Evolutionary conservation across 2,888 invertebrate genomes (phyloP).

Genomic region (Ennomos quercinarius): DNA sequence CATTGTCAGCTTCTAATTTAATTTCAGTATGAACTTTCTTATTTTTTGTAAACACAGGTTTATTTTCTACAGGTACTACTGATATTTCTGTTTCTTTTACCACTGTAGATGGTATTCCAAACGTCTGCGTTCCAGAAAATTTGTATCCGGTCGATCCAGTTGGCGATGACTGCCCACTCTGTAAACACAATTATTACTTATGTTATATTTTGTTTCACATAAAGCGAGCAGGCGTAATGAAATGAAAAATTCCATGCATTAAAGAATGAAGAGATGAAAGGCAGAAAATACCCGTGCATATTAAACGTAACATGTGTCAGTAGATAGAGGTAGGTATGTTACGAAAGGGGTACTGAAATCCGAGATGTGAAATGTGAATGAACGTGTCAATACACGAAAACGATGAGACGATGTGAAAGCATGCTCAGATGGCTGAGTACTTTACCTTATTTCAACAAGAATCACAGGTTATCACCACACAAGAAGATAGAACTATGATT

Average conservation of each 20-base stretch:
- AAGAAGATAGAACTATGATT: constrained; percentile 2
- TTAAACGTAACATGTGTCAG: constrained; percentile 23
- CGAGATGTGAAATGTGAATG: constrained; percentile 40
- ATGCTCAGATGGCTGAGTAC: constrained; percentile 48
- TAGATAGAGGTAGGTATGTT: constrained; percentile 31
- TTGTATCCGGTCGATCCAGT: constrained; percentile 61
- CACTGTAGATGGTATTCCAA: constrained; percentile 48
- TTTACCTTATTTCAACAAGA: constrained; percentile 54
- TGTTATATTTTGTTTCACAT: neutral
- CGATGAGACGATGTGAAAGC: constrained; percentile 49
- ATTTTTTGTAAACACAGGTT: constrained; percentile 30
- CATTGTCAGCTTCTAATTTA: constrained; percentile 60
- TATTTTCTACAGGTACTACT: constrained; percentile 43
- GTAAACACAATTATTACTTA: constrained; percentile 33
- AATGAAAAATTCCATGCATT: constrained; percentile 15
- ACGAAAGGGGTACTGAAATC: constrained; percentile 42
- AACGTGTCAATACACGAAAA: no score
- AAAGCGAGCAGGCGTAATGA: neutral
- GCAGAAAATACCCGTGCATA: constrained; percentile 24
- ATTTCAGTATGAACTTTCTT: constrained; percentile 59
- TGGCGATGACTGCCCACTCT: constrained; percentile 64
- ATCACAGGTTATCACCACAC: constrained; percentile 41
- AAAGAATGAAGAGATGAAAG: constrained; percentile 11
- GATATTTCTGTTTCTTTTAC: constrained; percentile 51
- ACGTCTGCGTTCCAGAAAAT: constrained; percentile 59